Conservation (phyloP, 2,797 vertebrate genomes). For the Diceros bicornis region DNA sequence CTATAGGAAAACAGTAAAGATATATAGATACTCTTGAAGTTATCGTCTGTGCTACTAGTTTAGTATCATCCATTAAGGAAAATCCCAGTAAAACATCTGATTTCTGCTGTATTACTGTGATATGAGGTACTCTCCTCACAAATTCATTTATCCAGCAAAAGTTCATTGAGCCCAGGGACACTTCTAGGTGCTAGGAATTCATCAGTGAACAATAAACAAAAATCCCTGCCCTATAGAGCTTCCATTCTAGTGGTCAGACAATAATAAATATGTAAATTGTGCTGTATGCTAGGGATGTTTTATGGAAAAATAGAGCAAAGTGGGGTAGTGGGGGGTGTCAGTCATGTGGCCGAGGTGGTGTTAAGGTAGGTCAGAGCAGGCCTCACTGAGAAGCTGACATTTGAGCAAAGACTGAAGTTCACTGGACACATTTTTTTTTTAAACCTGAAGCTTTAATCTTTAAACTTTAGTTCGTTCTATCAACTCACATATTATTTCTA, state of each 20-base stretch:
- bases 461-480: neutral
- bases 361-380: neutral
- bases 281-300: too few relatives aligned
- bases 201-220: conserved; percentile 6
- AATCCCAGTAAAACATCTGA: neutral
- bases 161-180: neutral
- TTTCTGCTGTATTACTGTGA: neutral
- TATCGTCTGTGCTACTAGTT: neutral
- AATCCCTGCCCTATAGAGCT: neutral
- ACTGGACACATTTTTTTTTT: neutral
- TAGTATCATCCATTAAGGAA: neutral
- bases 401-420: neutral
- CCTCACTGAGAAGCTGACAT: neutral
- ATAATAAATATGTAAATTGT: neutral
- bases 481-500: neutral
- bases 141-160: conserved; percentile 26
- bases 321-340: neutral
- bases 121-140: neutral
- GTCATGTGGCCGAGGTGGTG: fast-evolving
- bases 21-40: neutral
- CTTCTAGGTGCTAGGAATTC: neutral
- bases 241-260: neutral
- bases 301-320: neutral
- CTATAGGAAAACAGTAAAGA: neutral
- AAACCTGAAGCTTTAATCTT: neutral